A percentile compares a stretch with the other conserved stretches of the same genome.
phyloP scores from a whole-genome alignment of 2,113 vertebrate species.

The Dissostichus mawsoni region DNA sequence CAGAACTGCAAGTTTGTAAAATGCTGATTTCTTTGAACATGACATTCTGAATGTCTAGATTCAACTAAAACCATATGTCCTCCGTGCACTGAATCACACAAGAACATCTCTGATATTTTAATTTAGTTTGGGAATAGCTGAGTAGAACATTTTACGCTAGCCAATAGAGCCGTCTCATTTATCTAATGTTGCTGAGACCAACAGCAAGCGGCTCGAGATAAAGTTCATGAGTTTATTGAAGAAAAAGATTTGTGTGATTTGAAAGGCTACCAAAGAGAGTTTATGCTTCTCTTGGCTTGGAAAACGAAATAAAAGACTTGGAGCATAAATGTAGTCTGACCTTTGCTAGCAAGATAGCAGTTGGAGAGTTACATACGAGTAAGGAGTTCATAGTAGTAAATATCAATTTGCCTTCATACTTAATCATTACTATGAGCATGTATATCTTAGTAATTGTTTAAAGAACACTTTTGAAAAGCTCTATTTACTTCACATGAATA shows the following conservation, averaged over 20 bases:
- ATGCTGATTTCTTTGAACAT: slow-evolving; percentile 2
- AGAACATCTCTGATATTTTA: slow-evolving; percentile 7
- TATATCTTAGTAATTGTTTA: neutral
- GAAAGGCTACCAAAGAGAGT: slow-evolving; percentile 14
- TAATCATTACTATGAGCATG: neutral
- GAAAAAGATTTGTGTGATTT: slow-evolving; percentile 28
- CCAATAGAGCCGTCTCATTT: neutral
- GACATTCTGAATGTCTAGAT: neutral
- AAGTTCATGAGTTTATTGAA: neutral
- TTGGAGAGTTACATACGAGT: neutral
- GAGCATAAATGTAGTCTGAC: slow-evolving; percentile 1
- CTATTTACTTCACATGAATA: neutral
- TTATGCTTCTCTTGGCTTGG: slow-evolving; percentile 31
- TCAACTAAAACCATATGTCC: slow-evolving; percentile 48
- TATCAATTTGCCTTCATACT: neutral
- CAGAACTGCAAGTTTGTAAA: neutral
- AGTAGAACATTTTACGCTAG: slow-evolving; percentile 1
- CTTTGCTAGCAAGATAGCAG: neutral
- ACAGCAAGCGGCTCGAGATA: neutral
- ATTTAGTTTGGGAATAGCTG: slow-evolving; percentile 4
- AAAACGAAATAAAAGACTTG: slow-evolving; percentile 12
- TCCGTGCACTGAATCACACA: neutral
- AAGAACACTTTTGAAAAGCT: neutral
- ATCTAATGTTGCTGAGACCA: slow-evolving; percentile 6
- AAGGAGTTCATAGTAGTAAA: neutral